Evolutionary conservation across 2,797 vertebrate species (phyloP).

Genomic region (Naso thynnoides): DNA sequence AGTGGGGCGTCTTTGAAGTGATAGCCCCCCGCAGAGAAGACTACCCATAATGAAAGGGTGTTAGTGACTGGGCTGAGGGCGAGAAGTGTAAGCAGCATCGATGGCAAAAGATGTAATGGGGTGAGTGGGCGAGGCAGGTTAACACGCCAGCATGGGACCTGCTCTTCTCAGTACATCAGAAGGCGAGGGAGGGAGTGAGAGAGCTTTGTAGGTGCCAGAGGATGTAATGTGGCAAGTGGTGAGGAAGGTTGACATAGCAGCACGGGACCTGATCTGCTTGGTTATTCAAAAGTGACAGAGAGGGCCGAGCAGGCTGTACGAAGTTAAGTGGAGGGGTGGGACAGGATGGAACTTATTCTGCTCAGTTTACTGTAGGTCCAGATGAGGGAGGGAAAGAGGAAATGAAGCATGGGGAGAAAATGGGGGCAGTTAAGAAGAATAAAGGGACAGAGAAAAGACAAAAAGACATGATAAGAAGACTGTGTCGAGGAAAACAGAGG

Average conservation of each 20-base stretch:
- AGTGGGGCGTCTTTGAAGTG: conserved; percentile 61
- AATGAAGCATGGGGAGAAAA: conserved; percentile 4
- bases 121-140: conserved; percentile 62
- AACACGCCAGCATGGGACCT: conserved; percentile 58
- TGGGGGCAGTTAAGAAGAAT: neutral
- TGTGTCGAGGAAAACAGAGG: neutral
- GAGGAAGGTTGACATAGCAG: conserved; percentile 52
- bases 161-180: conserved; percentile 58
- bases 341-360: conserved; percentile 23
- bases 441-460: no score
- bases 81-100: conserved; percentile 37
- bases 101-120: conserved; percentile 62
- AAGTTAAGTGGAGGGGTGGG: conserved; percentile 43
- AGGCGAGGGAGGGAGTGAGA: conserved; percentile 21
- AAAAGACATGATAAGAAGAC: neutral
- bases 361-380: conserved; percentile 17
- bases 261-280: conserved; percentile 49
- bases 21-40: conserved; percentile 60
- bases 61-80: conserved; percentile 49
- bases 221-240: conserved; percentile 39
- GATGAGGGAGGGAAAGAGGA: conserved; percentile 8
- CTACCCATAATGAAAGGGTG: conserved; percentile 69
- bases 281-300: conserved; percentile 40
- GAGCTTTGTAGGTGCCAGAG: conserved; percentile 45
- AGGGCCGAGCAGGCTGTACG: conserved; percentile 25